phyloP scores from a whole-genome alignment of 2,113 vertebrate species.

The Triplophysa rosa region DNA sequence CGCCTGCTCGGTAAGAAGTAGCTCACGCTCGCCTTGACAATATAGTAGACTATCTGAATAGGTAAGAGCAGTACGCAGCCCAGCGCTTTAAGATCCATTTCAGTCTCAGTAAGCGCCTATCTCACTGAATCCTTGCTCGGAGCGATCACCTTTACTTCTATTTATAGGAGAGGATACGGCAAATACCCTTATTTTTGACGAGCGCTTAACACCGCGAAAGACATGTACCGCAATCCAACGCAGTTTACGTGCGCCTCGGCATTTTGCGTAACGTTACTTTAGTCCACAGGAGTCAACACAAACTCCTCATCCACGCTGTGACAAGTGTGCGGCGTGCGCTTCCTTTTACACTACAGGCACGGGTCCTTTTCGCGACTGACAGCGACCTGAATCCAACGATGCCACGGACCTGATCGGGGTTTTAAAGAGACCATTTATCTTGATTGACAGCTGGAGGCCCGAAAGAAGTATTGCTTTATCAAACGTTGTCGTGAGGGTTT shows the following conservation, averaged over 20 bases:
- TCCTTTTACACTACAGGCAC: neutral
- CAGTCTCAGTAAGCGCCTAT: constrained; percentile 33
- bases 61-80: constrained; percentile 83
- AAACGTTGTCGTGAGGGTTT: constrained; percentile 76
- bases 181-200: constrained; percentile 15
- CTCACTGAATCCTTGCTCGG: constrained; percentile 26
- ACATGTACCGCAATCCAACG: neutral
- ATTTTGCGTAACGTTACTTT: constrained; percentile 31
- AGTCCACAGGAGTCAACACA: neutral
- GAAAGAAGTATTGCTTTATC: constrained; percentile 68
- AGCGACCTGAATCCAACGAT: constrained; percentile 36
- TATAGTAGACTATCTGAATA: constrained; percentile 78
- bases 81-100: constrained; percentile 84
- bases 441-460: constrained; percentile 90
- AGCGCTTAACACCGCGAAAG: neutral
- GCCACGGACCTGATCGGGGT: constrained; percentile 64
- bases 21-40: constrained; percentile 75
- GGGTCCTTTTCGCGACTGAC: constrained; percentile 31
- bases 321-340: constrained; percentile 43
- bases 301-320: constrained; percentile 24
- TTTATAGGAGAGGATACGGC: constrained; percentile 2
- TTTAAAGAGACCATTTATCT: constrained; percentile 87
- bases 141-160: constrained; percentile 38
- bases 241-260: constrained; percentile 10
- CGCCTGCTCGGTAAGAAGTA: constrained; percentile 78